Evolutionary conservation across 1,140 invertebrate genomes (phyloP).

Genomic region (Drosophila lowei): DNA sequence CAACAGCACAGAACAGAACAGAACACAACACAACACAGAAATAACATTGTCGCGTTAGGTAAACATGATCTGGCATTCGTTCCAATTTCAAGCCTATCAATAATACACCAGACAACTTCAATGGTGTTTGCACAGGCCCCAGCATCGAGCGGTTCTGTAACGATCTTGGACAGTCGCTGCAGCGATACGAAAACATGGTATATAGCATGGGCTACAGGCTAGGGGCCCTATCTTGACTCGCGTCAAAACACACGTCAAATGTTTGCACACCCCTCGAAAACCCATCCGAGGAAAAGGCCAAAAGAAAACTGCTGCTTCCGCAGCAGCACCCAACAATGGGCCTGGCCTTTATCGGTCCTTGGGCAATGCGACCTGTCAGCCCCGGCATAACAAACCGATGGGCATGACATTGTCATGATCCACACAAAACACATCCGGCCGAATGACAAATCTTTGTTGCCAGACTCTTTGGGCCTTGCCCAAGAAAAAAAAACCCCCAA

Average conservation of each 20-base stretch:
- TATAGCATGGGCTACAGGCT: conserved; percentile 6
- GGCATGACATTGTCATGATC: conserved; percentile 68
- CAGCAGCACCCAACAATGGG: conserved; percentile 56
- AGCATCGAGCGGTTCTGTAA: conserved; percentile 61
- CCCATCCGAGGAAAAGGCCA: conserved; percentile 25
- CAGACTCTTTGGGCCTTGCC: conserved; percentile 23
- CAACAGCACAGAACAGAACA: conserved; percentile 1
- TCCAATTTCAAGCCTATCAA: conserved; percentile 72
- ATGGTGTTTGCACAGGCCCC: conserved; percentile 68
- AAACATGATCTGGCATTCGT: conserved; percentile 76
- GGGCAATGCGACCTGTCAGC: conserved; percentile 68
- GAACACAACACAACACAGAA: conserved; percentile 16
- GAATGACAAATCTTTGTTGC: conserved; percentile 67
- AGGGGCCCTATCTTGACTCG: conserved; percentile 60
- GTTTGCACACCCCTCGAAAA: conserved; percentile 62
- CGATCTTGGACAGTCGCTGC: conserved; percentile 42
- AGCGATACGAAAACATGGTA: not conserved
- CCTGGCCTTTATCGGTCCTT: conserved; percentile 42
- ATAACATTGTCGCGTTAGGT: conserved; percentile 74
- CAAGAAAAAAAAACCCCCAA: conserved; percentile 68
- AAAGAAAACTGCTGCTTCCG: conserved; percentile 71
- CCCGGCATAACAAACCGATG: conserved; percentile 34
- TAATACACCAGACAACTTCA: conserved; percentile 52
- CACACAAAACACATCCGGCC: conserved; percentile 79
- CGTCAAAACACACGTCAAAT: conserved; percentile 81